A percentile compares a stretch with the other conserved stretches of the same genome.
phyloP scores from a whole-genome alignment of 2,797 vertebrate species.

The Chaetophractus vellerosus region DNA sequence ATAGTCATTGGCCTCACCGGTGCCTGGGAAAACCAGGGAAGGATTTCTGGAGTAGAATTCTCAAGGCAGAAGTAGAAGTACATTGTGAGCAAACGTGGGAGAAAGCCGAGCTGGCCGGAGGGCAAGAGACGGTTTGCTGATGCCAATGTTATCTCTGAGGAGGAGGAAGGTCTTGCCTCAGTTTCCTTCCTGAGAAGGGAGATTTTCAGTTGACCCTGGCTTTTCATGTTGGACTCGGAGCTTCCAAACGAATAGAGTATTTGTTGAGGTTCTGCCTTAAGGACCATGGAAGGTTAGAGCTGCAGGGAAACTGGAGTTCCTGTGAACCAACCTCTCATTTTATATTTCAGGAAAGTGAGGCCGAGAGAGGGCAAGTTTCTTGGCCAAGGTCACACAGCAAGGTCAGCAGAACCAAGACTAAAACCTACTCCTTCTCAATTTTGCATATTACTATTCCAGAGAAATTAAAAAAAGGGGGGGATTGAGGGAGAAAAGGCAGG shows the following conservation, averaged over 20 bases:
- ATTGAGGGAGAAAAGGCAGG: not conserved
- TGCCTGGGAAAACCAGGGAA: not conserved
- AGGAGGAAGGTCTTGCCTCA: not conserved
- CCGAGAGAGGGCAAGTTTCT: not conserved
- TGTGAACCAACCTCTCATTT: not conserved
- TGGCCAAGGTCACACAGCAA: not conserved
- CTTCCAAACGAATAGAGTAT: accelerated
- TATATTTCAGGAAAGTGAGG: not conserved
- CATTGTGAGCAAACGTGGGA: too few relatives aligned
- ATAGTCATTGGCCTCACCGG: not conserved
- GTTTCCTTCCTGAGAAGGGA: not conserved
- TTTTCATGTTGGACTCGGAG: not conserved
- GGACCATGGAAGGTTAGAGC: not conserved
- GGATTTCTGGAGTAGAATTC: not conserved
- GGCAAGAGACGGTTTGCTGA: not conserved
- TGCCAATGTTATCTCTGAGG: not conserved
- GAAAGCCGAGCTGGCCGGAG: not conserved
- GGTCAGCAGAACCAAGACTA: not conserved
- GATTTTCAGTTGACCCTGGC: not conserved
- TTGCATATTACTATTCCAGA: not conserved
- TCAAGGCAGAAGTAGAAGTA: not conserved
- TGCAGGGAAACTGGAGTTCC: not conserved
- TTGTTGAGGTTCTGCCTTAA: not conserved
- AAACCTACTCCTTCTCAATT: not conserved
- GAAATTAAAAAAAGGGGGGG: not conserved